Base-by-base conservation (phyloP, 1,140 invertebrate genomes). In the Ceratosolen fusciceps region DNA sequence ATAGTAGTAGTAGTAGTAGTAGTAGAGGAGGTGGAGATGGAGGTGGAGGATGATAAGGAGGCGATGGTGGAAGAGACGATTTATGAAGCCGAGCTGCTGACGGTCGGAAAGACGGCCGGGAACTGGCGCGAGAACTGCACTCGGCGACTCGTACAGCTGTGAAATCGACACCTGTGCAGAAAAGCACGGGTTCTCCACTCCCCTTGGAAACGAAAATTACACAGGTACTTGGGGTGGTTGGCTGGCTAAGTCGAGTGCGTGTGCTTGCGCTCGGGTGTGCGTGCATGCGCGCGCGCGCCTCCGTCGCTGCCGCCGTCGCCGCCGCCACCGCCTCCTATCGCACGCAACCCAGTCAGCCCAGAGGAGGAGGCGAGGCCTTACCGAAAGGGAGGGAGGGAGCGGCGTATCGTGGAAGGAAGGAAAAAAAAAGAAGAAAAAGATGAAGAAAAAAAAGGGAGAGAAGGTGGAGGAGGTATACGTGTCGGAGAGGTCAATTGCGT, bases 101-200 rank as follows among this genome's bases (percentile, higher is more conserved):
- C n/a, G 29, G 68, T 49, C 21, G 43, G 8, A 54, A 26, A 12
- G 43, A 73, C 58, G 58, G 58, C 47, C 31, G 68, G 43, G 34
- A 68, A 74, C 72, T 65, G 70, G 47, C 56, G 58, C 56, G 26
- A 19, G 10, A 34, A n/a, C 12, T 16, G 31, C 31, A n/a, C 24
- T 72, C 56, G 21, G 10, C 76, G 24, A 12, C n/a, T 77, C 39
- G 68, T 8, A 60, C 71, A 39, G 70, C 29, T 79, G 58, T 54
- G 70, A 54, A 78, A 73, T 79, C 34, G 70, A 73, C 77, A 79
- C 58, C 77, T 79, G 77, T 73, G 70, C 70, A 54, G 77, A 78
- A 78, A 72, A 78, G 76, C 68, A 24, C 74, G 47, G 26, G 47
- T 12, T 24, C 49, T 14, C 3, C 14, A 0, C 8, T 19, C 19